Base-by-base conservation (phyloP, 2,888 invertebrate species). In the Nysson spinosus region DNA sequence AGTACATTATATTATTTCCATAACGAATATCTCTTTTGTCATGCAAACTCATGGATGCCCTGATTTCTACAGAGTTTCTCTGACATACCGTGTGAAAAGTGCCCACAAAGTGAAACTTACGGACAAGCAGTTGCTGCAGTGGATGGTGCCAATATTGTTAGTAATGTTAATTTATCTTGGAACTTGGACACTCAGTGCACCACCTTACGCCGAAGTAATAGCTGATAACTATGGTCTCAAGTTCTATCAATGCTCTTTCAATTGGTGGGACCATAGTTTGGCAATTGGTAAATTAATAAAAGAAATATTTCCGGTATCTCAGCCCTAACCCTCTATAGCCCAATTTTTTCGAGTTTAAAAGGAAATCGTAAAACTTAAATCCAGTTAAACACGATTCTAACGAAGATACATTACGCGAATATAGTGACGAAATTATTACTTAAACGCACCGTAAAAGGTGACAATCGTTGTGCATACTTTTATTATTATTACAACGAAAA, bases 251-350 rank as follows among this genome's bases (percentile, higher is more conserved):
- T 97, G 97, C 88, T 91, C 93, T 24, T 95, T 94, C 87, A 96
- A 96, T 82, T 96, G 96, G 95, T 97, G 97, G 96, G 96, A 96
- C 90, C 96, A 96, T 87, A 95, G 95, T 85, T 90, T 96, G 85
- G 95, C 95, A 39, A 95, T 96, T 83, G 96, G 96, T 92, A 80
- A 80, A 81, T 67, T 17, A 26, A 28, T 24, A 16, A 26, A 26
- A 19, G 7, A 19, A n/a, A 17, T 32, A 1, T 14, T 35, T 7
- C 19, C 9, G 30, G 5, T 20, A 32, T 11, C n/a, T 1, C 17
- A 17, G 17, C n/a, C n/a, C n/a, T n/a, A n/a, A n/a, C n/a, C n/a
- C n/a, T n/a, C n/a, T n/a, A n/a, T n/a, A n/a, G n/a, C n/a, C n/a
- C n/a, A n/a, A n/a, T n/a, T n/a, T n/a, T n/a, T n/a, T n/a, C n/a